Percentiles rank a stretch among this genome's conserved stretches.
Evolutionary conservation across 2,797 vertebrate genomes (phyloP).

Genomic region (Bovichtus diacanthus): DNA sequence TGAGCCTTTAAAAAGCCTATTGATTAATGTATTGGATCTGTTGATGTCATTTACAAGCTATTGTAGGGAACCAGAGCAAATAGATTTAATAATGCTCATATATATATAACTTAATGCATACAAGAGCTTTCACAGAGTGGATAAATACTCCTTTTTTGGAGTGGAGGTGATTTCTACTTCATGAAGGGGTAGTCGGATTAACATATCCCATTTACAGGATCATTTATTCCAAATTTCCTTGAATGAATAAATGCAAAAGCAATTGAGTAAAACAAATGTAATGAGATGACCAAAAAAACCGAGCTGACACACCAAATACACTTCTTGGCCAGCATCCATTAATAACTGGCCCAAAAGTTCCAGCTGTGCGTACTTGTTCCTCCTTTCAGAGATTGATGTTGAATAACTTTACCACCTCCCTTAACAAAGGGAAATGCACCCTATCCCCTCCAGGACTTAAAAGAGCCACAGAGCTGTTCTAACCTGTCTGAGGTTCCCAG

Average conservation of each 20-base stretch:
- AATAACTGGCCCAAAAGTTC: neutral
- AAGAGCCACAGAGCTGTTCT: constrained; percentile 30
- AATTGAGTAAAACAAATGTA: neutral
- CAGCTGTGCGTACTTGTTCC: neutral
- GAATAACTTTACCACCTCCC: constrained; percentile 3
- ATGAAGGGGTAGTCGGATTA: neutral
- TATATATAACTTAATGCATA: neutral
- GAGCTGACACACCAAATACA: neutral
- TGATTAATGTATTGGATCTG: constrained; percentile 21
- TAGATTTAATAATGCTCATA: constrained; percentile 1
- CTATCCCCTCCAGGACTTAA: constrained; percentile 29
- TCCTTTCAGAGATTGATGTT: neutral
- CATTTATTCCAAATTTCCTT: neutral
- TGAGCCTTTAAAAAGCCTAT: constrained; percentile 9
- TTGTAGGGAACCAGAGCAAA: neutral
- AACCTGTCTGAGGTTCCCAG: constrained; percentile 50
- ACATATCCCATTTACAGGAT: neutral
- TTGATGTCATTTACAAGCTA: constrained; percentile 12
- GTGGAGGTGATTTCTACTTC: neutral
- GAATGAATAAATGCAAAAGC: neutral
- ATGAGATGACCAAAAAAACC: constrained; percentile 6
- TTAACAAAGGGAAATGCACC: constrained; percentile 44
- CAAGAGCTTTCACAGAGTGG: neutral
- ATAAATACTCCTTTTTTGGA: neutral
- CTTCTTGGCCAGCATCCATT: neutral